phyloP scores from a whole-genome alignment of 2,113 vertebrate species.

The Crotalus horridus region DNA sequence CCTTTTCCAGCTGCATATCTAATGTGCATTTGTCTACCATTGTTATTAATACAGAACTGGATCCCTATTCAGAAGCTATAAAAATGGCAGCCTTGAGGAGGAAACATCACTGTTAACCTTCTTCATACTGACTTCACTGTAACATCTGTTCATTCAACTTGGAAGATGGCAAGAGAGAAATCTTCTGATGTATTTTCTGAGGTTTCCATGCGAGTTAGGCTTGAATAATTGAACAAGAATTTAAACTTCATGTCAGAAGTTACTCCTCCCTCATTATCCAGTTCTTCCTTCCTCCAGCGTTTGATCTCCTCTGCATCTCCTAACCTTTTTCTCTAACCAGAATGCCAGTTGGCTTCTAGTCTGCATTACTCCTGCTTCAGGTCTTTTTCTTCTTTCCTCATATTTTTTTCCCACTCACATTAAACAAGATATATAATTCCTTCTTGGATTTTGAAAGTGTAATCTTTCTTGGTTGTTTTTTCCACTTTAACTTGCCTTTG shows the following conservation, averaged over 20 bases:
- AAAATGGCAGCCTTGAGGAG: neutral
- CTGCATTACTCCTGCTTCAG: neutral
- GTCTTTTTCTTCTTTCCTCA: neutral
- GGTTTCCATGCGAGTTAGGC: neutral
- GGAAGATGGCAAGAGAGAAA: neutral
- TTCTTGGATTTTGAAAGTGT: neutral
- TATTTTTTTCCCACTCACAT: neutral
- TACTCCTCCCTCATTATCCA: neutral
- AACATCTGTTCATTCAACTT: neutral
- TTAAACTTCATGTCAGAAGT: neutral
- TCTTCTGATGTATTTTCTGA: neutral
- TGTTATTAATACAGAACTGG: neutral
- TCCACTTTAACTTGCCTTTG: neutral
- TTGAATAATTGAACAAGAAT: neutral
- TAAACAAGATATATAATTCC: neutral
- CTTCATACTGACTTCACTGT: neutral
- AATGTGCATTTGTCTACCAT: neutral
- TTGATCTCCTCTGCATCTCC: neutral
- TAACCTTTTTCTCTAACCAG: neutral
- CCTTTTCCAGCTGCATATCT: neutral
- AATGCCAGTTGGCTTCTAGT: neutral
- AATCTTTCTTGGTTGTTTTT: neutral
- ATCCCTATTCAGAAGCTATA: neutral
- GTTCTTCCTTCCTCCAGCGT: neutral
- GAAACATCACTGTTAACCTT: neutral